Conservation (phyloP, 30 jellyfish, hydroid and myxozoan species). For the Hydractinia symbiolongicarpus region DNA sequence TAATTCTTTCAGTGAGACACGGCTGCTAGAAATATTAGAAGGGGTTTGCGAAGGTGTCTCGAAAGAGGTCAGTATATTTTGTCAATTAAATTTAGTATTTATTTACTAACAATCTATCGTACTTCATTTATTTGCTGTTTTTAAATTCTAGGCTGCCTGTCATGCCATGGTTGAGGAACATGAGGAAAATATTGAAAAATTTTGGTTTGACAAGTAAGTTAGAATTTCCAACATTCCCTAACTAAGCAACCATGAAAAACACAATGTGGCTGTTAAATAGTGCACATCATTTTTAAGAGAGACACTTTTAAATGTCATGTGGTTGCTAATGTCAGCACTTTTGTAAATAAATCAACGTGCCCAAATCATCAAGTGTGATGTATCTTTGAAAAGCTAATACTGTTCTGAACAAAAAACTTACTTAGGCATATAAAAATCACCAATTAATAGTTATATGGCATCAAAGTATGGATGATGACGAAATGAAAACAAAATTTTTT, state of each 20-base stretch:
- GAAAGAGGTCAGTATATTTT: slow-evolving; percentile 64
- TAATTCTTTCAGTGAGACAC: slow-evolving; percentile 63
- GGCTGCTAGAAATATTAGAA: slow-evolving; percentile 85
- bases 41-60: slow-evolving; percentile 62
- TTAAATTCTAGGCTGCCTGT: slow-evolving; percentile 58
- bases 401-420: too few relatives aligned
- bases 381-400: too few relatives aligned
- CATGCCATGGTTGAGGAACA: slow-evolving; percentile 93
- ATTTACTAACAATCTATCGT: not conserved
- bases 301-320: too few relatives aligned
- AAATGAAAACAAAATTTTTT: not conserved
- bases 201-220: slow-evolving; percentile 85
- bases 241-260: too few relatives aligned
- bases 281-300: too few relatives aligned
- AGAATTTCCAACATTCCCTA: not conserved
- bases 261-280: too few relatives aligned
- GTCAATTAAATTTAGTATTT: not conserved
- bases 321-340: too few relatives aligned
- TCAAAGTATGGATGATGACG: too few relatives aligned
- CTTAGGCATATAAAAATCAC: too few relatives aligned
- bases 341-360: too few relatives aligned
- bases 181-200: slow-evolving; percentile 68
- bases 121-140: not conserved
- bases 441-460: too few relatives aligned
- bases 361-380: too few relatives aligned